Percentiles rank a stretch among this genome's conserved stretches.
phyloP scores from a whole-genome alignment of 2,888 invertebrate genomes.

The Clitarchus hookeri region DNA sequence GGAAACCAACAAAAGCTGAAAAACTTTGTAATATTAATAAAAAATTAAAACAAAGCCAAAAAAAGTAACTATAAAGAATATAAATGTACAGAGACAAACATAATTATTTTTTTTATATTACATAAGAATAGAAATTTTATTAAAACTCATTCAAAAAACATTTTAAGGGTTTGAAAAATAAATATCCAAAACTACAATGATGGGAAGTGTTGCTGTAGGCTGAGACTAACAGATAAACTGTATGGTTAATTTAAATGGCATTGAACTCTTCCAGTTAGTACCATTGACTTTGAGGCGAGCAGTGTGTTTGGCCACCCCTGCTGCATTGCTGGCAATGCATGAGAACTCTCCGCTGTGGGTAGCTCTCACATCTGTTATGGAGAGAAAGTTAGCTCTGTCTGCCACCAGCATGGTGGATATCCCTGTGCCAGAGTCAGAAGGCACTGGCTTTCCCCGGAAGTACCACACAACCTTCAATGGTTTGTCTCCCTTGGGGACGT shows the following conservation, averaged over 20 bases:
- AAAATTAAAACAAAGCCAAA: background rate
- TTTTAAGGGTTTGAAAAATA: background rate
- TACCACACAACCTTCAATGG: slow-evolving; percentile 48
- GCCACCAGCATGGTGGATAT: slow-evolving; percentile 52
- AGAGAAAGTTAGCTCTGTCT: slow-evolving; percentile 53
- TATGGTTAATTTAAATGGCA: background rate
- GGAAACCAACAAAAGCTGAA: background rate
- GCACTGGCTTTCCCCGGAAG: slow-evolving; percentile 45
- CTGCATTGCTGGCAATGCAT: slow-evolving; percentile 55
- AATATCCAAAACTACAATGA: background rate
- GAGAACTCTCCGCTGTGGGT: slow-evolving; percentile 76
- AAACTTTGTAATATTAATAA: background rate
- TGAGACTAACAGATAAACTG: background rate
- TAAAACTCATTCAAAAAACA: no score
- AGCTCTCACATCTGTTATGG: slow-evolving; percentile 58
- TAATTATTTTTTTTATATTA: no score
- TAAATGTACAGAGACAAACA: background rate
- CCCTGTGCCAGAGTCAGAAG: slow-evolving; percentile 47
- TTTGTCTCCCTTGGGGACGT: slow-evolving; percentile 50
- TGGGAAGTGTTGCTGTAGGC: background rate
- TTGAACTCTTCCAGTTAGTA: background rate
- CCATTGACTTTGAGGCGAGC: slow-evolving; percentile 40
- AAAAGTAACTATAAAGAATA: background rate
- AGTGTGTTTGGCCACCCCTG: slow-evolving; percentile 51
- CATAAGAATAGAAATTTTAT: no score